These are phyloP conservation scores for Andricus grossulariae DNA, from an alignment of 1,140 invertebrate genomes.

Conservation along the genomic window DNA sequence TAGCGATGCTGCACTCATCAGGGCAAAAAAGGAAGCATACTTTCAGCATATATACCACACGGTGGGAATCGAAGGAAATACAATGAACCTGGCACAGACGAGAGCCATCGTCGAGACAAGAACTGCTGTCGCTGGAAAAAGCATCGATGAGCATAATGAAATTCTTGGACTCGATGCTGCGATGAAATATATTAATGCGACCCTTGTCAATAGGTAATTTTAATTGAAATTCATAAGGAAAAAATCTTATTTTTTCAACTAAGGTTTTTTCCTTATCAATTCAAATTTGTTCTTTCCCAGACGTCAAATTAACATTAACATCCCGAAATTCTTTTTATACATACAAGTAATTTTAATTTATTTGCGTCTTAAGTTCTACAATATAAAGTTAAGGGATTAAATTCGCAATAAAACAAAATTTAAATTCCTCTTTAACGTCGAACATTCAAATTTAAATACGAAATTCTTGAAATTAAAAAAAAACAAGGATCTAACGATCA, in stretches of 20 bases:
- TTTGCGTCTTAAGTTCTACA: background rate
- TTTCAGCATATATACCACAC: slow-evolving; percentile 98
- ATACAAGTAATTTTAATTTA: slow-evolving; percentile 71
- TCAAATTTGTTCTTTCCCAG: too few relatives aligned
- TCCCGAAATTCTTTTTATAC: too few relatives aligned
- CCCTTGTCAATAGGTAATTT: slow-evolving; percentile 82
- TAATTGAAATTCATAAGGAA: background rate
- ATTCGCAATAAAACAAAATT: background rate
- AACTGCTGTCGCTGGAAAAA: slow-evolving; percentile 94
- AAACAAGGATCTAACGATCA: too few relatives aligned
- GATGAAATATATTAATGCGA: slow-evolving; percentile 96
- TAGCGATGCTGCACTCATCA: slow-evolving; percentile 84
- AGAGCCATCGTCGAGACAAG: slow-evolving; percentile 94
- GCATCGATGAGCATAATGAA: slow-evolving; percentile 97
- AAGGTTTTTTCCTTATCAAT: too few relatives aligned
- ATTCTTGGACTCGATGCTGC: slow-evolving; percentile 95
- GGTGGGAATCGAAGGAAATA: slow-evolving; percentile 98
- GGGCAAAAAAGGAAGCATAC: slow-evolving; percentile 95
- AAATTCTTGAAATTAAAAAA: too few relatives aligned
- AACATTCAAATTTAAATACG: too few relatives aligned
- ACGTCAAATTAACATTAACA: too few relatives aligned
- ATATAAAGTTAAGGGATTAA: too few relatives aligned
- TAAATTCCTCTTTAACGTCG: too few relatives aligned
- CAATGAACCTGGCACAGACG: slow-evolving; percentile 95
- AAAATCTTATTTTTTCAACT: too few relatives aligned